Conservation (phyloP, 2,888 invertebrate species). For the Tachina lurida region DNA sequence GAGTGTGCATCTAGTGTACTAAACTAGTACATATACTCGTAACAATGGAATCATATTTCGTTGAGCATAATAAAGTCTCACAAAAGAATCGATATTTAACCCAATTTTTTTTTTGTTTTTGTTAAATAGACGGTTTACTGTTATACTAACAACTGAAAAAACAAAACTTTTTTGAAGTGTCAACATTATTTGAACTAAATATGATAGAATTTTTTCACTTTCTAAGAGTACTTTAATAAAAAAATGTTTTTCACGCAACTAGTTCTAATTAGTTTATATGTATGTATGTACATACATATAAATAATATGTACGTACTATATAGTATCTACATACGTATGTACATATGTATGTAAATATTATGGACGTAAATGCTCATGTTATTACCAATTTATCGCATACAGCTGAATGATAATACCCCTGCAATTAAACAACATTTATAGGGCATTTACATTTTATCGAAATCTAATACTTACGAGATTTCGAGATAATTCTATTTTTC, state of each 20-base stretch:
- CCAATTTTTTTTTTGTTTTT: conserved; percentile 36
- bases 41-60: conserved; percentile 36
- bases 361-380: no score
- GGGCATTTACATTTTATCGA: no score
- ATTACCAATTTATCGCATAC: no score
- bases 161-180: conserved; percentile 22
- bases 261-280: no score
- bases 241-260: not conserved
- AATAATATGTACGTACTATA: no score
- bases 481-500: no score
- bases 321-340: no score
- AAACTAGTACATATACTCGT: conserved; percentile 7
- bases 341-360: no score
- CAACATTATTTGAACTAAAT: conserved; percentile 14
- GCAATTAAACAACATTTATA: no score
- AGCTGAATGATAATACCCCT: no score
- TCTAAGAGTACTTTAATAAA: not conserved
- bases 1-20: conserved; percentile 10
- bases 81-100: conserved; percentile 56
- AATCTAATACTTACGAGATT: no score
- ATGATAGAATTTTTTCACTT: not conserved
- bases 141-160: not conserved
- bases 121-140: conserved; percentile 3
- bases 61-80: conserved; percentile 23
- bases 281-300: no score